Conservation (phyloP, 2,113 vertebrate species). For the Cynoglossus semilaevis region DNA sequence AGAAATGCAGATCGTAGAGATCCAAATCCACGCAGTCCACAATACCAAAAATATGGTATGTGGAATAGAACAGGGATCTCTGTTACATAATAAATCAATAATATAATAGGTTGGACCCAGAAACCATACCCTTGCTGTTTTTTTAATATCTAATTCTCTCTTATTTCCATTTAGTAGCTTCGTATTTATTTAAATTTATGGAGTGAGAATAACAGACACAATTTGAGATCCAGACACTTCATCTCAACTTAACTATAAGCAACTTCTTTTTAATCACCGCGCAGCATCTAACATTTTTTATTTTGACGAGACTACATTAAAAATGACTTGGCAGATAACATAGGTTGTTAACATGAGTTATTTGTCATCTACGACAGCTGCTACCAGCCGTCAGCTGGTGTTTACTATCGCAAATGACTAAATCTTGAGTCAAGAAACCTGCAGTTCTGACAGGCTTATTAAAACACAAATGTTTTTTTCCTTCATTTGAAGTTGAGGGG, state of each 20-base stretch:
- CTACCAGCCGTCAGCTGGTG: constrained; percentile 33
- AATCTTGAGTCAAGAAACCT: constrained; percentile 43
- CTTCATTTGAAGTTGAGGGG: neutral
- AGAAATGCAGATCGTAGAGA: too few relatives aligned
- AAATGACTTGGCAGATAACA: constrained; percentile 19
- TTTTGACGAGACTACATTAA: constrained; percentile 16
- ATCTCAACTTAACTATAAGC: neutral
- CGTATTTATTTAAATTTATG: too few relatives aligned
- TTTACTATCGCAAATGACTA: constrained; percentile 60
- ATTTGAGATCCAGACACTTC: neutral
- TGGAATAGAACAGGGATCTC: too few relatives aligned
- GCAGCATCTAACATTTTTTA: constrained; percentile 12
- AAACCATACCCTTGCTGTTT: too few relatives aligned
- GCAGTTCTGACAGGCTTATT: constrained; percentile 16
- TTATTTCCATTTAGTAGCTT: too few relatives aligned
- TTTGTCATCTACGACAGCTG: constrained; percentile 46
- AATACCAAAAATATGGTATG: too few relatives aligned
- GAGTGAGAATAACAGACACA: too few relatives aligned
- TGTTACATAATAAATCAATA: too few relatives aligned
- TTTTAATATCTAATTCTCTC: too few relatives aligned
- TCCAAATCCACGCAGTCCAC: too few relatives aligned
- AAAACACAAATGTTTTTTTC: constrained; percentile 31
- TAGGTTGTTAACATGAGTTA: constrained; percentile 21
- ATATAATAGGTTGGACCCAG: too few relatives aligned
- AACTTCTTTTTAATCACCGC: neutral